Conservation (phyloP, 2,888 invertebrate species). For the Rhorus exstirpatorius region DNA sequence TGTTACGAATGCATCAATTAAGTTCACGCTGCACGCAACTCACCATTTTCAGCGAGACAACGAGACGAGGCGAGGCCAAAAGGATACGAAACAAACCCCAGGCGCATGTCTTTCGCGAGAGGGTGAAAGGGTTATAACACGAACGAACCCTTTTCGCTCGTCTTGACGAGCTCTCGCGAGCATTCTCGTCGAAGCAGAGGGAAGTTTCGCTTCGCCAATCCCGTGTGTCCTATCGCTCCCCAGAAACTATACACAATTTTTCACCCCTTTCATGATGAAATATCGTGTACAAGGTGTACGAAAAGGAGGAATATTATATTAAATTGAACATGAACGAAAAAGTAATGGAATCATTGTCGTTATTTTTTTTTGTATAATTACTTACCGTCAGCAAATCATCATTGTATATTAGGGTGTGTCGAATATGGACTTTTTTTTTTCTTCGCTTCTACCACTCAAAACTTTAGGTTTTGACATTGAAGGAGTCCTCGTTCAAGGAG, state of each 20-base stretch:
- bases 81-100: slow-evolving; percentile 32
- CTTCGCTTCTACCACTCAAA: too few relatives aligned
- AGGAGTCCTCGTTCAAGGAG: too few relatives aligned
- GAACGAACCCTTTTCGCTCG: slow-evolving; percentile 70
- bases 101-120: slow-evolving; percentile 78
- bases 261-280: slow-evolving; percentile 5
- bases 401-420: too few relatives aligned
- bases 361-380: neutral
- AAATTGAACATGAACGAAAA: too few relatives aligned
- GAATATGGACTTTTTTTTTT: too few relatives aligned
- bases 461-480: too few relatives aligned
- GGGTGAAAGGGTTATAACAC: slow-evolving; percentile 79
- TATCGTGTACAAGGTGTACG: neutral
- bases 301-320: neutral
- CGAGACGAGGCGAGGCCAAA: slow-evolving; percentile 25
- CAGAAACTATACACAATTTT: slow-evolving; percentile 18
- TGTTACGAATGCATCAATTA: slow-evolving; percentile 79
- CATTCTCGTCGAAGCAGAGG: slow-evolving; percentile 47
- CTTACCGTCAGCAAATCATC: neutral
- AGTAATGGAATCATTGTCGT: neutral
- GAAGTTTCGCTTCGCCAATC: slow-evolving; percentile 55
- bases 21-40: slow-evolving; percentile 60
- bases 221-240: slow-evolving; percentile 22
- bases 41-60: slow-evolving; percentile 28
- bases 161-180: slow-evolving; percentile 38